Percentiles rank a stretch among this genome's conserved stretches.
phyloP scores from a whole-genome alignment of 2,888 invertebrate genomes.

The Eucera pruinosa region DNA sequence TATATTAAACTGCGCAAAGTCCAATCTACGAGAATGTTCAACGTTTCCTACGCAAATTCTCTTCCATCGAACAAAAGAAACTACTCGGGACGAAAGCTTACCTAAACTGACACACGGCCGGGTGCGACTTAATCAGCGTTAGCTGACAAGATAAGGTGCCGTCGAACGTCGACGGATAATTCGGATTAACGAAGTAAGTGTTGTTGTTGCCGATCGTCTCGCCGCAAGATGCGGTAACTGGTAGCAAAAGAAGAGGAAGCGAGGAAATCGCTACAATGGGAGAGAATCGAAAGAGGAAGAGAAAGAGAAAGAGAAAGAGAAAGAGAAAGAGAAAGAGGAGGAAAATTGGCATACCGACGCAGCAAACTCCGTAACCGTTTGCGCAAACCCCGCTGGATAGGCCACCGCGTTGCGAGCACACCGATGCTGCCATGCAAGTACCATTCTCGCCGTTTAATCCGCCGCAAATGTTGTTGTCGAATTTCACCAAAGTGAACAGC shows the following conservation, averaged over 20 bases:
- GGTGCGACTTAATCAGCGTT: constrained; percentile 90
- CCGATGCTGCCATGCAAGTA: constrained; percentile 90
- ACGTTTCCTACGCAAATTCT: no score
- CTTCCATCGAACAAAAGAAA: no score
- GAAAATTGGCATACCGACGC: constrained; percentile 87
- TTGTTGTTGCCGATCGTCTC: constrained; percentile 91
- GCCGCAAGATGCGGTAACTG: constrained; percentile 93
- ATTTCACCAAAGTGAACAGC: constrained; percentile 91
- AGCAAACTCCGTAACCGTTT: constrained; percentile 91
- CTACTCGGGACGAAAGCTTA: no score
- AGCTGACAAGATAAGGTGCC: constrained; percentile 94
- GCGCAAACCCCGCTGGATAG: constrained; percentile 92
- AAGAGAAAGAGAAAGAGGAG: neutral
- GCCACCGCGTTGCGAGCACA: constrained; percentile 90
- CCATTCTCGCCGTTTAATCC: constrained; percentile 92
- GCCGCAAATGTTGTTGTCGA: constrained; percentile 90
- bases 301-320: neutral
- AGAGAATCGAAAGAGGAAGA: neutral
- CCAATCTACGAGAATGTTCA: constrained; percentile 85
- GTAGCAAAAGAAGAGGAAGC: neutral
- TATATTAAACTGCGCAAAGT: constrained; percentile 91
- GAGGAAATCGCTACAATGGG: neutral
- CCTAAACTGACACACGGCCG: constrained; percentile 94
- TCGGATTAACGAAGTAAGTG: constrained; percentile 94
- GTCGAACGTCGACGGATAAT: constrained; percentile 91